Conservation (phyloP, 2,113 vertebrate genomes). For the Prolemur simus region DNA sequence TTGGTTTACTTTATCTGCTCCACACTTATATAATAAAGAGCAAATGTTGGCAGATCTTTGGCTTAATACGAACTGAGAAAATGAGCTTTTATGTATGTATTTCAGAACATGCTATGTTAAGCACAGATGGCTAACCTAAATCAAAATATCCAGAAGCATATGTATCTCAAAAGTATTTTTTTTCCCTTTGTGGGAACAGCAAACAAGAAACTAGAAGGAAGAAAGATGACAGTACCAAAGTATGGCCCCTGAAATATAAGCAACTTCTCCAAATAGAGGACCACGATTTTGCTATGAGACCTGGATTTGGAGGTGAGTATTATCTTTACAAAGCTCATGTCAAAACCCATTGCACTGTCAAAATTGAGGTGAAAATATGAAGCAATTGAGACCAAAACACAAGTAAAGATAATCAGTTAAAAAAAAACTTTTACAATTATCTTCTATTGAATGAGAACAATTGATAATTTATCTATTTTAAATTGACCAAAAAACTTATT, state of each 20-base stretch:
- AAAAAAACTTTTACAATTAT: neutral
- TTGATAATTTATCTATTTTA: neutral
- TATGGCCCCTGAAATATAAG: conserved; percentile 88
- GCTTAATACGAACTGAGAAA: conserved; percentile 25
- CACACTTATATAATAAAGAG: conserved; percentile 73
- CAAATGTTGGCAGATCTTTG: neutral
- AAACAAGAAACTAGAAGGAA: conserved; percentile 90
- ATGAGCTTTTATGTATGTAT: neutral
- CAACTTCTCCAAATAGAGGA: conserved; percentile 93
- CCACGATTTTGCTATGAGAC: conserved; percentile 94
- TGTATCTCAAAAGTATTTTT: conserved; percentile 19
- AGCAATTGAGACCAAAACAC: neutral
- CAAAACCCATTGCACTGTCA: neutral
- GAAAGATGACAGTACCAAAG: conserved; percentile 92
- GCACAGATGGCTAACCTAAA: neutral
- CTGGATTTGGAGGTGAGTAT: conserved; percentile 93
- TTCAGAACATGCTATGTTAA: neutral
- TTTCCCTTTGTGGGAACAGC: conserved; percentile 72
- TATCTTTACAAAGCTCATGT: neutral
- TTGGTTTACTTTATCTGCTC: neutral
- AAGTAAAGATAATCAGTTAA: neutral
- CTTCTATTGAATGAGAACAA: neutral
- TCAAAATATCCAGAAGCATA: neutral
- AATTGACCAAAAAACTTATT: neutral
- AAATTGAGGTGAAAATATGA: neutral